Base-by-base conservation (phyloP, 1,140 invertebrate species). In the Scaptomyza graminum region DNA sequence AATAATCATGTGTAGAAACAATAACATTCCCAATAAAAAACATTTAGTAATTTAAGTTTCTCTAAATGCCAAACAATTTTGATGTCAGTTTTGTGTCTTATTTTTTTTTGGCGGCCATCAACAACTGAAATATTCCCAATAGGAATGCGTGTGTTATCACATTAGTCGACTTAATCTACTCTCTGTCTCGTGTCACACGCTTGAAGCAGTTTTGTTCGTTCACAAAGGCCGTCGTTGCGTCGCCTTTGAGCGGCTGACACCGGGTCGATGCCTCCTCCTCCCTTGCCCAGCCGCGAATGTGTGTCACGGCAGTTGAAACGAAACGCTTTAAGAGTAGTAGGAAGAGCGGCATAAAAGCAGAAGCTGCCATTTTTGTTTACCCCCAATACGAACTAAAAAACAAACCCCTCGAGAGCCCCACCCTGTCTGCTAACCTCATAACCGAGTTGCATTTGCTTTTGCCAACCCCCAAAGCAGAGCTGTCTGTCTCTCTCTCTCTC, bases 81-180 rank as follows among this genome's bases (percentile, higher is more conserved):
- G 7, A 34, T 34, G 1, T 6, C 31, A 9, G 0, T 34, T 34
- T 34, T 34, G 5, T 5, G 6, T 5, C 3, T 31, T 9, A 34
- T 3, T 34, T 34, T 34, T 34, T 34, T 34, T 34, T 4, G 1
- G 28, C 6, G 5, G 5, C 28, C 28, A 31, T 31, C 6, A 31
- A 31, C 3, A 31, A 7, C 1, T 31, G 7, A 31, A 31, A 31
- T 31, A 34, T 9, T 34, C 31, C 31, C 31, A 34, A 34, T 8
- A 9, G 7, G 7, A 34, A 46, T 67, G 67, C 67, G 51, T 70
- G 60, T 56, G 60, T 64, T 70, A 52, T 56, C 61, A 43, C 67
- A 64, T 50, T 70, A 64, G 46, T 34, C 51, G 44, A 31, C 37
- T 31, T 52, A 39, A 39, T 15, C 1, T 25, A 13, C n/a, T n/a